Evolutionary conservation across 2,797 vertebrate species (phyloP), one percentile per base, ranked within the genome.

Genomic region (Argentina silus): DNA sequence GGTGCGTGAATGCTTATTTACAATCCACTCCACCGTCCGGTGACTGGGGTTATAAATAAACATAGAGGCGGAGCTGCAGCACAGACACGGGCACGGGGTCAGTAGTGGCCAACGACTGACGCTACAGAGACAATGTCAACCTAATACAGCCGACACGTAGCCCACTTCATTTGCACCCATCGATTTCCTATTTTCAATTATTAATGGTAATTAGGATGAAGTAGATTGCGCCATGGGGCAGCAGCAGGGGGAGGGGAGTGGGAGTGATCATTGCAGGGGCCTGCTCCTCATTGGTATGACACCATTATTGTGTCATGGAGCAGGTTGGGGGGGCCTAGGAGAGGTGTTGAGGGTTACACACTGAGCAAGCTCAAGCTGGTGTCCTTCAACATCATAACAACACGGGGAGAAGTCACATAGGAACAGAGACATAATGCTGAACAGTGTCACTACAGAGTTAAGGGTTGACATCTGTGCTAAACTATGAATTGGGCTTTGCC

Each of bases 141-240:
- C 93, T 79, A 87, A 95, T 95, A 95, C 94, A 94, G 92, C 77
- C 82, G 85, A 93, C 92, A 94, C 91, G 89, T 93, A 86, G 90
- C 89, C 85, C 83, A 90, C 92, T 93, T 96, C 92, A 97, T 97
- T 96, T 96, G 95, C 95, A 95, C 94, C 92, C 87, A 98, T 98
- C 83, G 97, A 98, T 98, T 98, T 97, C 96, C 96, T 95, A 95
- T 98, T 97, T 97, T 95, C 96, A 98, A 99, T 98, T 97, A 99
- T 97, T 97, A 97, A 98, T 97, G 96, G 94, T 97, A 97, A 98
- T 98, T 97, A 98, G 96, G 93, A 96, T 96, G 95, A 95, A 94
- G 94, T 93, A 93, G 94, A 94, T 95, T 93, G 93, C 91, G 94
- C 94, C 94, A 93, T 81, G 73, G 88, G 95, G 94, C 93, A 78